These are phyloP conservation scores for Apis laboriosa DNA, from an alignment of 1,140 invertebrate species.

Conservation along the genomic window DNA sequence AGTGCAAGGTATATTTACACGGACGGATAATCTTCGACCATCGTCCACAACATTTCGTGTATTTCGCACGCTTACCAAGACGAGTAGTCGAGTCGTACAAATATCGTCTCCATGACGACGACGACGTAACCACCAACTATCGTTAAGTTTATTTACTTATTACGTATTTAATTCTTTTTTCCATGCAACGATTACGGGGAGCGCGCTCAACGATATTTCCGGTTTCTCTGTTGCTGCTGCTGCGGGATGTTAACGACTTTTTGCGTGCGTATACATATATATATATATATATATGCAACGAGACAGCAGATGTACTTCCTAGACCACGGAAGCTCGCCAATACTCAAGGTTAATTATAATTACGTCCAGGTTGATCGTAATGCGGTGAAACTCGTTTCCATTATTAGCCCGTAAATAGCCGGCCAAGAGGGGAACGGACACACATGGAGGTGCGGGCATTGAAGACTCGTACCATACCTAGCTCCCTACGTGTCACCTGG, in stretches of 20 bases:
- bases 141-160: conserved; percentile 24
- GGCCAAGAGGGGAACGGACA: conserved; percentile 22
- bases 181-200: conserved; percentile 29
- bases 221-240: not conserved
- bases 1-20: conserved; percentile 18
- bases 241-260: conserved; percentile 46
- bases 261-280: not conserved
- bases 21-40: not conserved
- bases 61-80: not conserved
- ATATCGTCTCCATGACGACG: conserved; percentile 10
- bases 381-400: conserved; percentile 51
- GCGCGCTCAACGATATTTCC: conserved; percentile 19
- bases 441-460: conserved; percentile 39
- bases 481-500: conserved; percentile 41
- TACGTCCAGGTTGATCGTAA: conserved; percentile 57
- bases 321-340: conserved; percentile 40
- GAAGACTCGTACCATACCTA: conserved; percentile 1
- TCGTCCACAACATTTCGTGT: not conserved
- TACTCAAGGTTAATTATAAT: conserved; percentile 66
- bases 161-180: not conserved
- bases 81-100: conserved; percentile 27
- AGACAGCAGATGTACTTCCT: conserved; percentile 46
- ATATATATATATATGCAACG: not conserved
- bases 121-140: not conserved
- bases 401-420: conserved; percentile 49